These are phyloP conservation scores for Drosophila pectinifera DNA, from an alignment of 1,140 invertebrate species.

Conservation along the genomic window DNA sequence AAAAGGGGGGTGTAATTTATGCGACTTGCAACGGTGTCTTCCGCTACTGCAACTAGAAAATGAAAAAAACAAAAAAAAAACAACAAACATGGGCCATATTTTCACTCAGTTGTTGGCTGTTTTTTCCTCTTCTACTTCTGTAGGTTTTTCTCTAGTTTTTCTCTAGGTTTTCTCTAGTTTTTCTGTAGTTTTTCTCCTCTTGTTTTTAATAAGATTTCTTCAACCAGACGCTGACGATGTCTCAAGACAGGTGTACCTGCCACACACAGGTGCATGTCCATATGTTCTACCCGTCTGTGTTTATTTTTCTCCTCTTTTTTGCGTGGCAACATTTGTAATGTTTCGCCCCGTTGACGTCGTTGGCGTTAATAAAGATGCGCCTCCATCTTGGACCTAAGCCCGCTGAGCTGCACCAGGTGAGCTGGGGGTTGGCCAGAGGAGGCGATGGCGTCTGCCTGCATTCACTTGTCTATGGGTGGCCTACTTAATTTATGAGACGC, in stretches of 20 bases:
- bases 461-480: slow-evolving; percentile 75
- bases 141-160: slow-evolving; percentile 41
- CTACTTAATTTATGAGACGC: slow-evolving; percentile 82
- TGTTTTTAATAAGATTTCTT: slow-evolving; percentile 80
- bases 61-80: slow-evolving; percentile 34
- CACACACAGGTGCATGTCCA: slow-evolving; percentile 43
- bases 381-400: slow-evolving; percentile 58
- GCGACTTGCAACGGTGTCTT: slow-evolving; percentile 81
- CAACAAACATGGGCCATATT: slow-evolving; percentile 69
- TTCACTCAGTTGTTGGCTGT: slow-evolving; percentile 49
- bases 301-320: slow-evolving; percentile 21
- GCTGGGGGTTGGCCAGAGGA: not conserved
- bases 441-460: slow-evolving; percentile 32
- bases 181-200: slow-evolving; percentile 39
- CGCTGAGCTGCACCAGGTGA: slow-evolving; percentile 58
- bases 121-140: slow-evolving; percentile 32
- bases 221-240: slow-evolving; percentile 75
- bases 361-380: slow-evolving; percentile 78
- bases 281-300: slow-evolving; percentile 44
- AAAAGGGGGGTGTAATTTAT: slow-evolving; percentile 64
- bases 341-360: slow-evolving; percentile 80
- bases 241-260: slow-evolving; percentile 73
- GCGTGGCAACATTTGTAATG: slow-evolving; percentile 76
- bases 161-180: slow-evolving; percentile 42
- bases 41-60: slow-evolving; percentile 69